Evolutionary conservation across 2,797 vertebrate species (phyloP), one percentile per base, ranked within the genome.

Genomic region (Hippoglossus hippoglossus): DNA sequence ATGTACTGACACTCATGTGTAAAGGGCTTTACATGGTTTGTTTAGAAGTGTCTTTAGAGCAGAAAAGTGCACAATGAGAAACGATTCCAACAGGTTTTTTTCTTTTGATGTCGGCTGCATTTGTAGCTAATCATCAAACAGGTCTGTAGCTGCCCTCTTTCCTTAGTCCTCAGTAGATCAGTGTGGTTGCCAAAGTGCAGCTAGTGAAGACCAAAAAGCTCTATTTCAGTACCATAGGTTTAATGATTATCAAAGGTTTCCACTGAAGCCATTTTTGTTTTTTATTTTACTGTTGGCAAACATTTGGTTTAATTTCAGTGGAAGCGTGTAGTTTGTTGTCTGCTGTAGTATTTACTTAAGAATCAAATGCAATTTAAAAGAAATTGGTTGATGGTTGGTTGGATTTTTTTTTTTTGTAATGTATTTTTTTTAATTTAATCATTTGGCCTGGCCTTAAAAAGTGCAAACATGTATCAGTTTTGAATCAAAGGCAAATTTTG

Each of bases 151-250:
- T 81, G 65, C 47, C 62, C 69, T 80, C 25, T 75, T n/a, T 26
- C 36, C 47, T 22, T 34, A 51, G 49, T 58, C n/a, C 31, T 67
- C 31, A 50, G 50, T 63, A 71, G 52, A 79, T 66, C 63, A 55
- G 21, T 61, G 31, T 53, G 60, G 63, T 73, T 79, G 75, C 77
- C 65, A 74, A 81, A 79, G 70, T 80, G 82, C 81, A 87, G 75
- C 82, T 73, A 56, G 68, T 63, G 61, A 85, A 89, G 78, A 91
- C 89, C 89, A 86, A 89, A 89, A 89, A 87, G 85, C 84, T 80
- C 82, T 82, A 79, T 63, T 55, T 80, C 69, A 39, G 51, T 63
- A 22, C 73, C 63, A 5, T 70, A 21, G 47, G 44, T 46, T 46
- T 6, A 19, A 19, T 46, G 44, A 19, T 46, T 19, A 46, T 46